Conservation (phyloP, 2,113 vertebrate species). For the Cryptotis parvus region DNA sequence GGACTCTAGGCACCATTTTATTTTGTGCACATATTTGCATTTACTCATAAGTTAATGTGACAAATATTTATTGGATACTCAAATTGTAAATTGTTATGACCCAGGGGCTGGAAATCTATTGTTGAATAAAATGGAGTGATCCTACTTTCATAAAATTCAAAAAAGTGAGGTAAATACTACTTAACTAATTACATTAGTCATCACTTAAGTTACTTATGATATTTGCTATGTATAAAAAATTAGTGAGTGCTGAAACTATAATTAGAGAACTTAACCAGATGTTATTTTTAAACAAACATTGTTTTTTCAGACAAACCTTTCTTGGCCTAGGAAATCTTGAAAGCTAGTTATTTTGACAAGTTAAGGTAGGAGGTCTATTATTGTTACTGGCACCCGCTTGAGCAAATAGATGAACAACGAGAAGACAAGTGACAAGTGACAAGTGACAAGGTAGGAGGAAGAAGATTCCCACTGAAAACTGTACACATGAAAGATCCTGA, state of each 20-base stretch:
- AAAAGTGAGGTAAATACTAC: not conserved
- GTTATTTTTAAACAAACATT: not conserved
- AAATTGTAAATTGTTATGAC: no score
- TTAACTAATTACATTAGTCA: not conserved
- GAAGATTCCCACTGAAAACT: not conserved
- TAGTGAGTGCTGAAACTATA: not conserved
- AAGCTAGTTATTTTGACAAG: not conserved
- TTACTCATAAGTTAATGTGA: conserved; percentile 2
- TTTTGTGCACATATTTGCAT: not conserved
- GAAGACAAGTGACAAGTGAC: no score
- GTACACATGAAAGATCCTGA: not conserved
- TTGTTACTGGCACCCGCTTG: no score
- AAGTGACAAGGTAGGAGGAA: not conserved
- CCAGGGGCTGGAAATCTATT: not conserved
- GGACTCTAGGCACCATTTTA: not conserved
- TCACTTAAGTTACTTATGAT: not conserved
- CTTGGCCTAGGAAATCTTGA: not conserved
- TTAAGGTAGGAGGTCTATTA: not conserved
- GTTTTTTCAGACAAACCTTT: not conserved
- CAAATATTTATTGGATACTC: not conserved
- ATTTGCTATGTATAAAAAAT: not conserved
- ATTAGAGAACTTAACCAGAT: not conserved
- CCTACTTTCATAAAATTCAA: not conserved
- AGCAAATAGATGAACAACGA: no score
- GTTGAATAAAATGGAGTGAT: not conserved